Base-by-base conservation (phyloP, 2,888 invertebrate genomes). In the Leucophora obtusa region DNA sequence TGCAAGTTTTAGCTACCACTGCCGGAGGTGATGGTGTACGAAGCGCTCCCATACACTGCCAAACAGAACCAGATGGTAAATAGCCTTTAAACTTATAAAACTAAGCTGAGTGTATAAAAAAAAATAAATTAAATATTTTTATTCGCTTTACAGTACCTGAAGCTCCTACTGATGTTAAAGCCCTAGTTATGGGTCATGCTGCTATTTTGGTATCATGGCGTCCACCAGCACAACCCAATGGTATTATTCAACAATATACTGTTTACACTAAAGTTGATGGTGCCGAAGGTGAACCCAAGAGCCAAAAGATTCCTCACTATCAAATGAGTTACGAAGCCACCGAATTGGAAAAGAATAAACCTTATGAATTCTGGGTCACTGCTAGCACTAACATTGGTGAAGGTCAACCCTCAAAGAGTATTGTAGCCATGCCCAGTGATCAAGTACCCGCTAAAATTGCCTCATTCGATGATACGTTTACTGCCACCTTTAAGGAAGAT, bases 11-110 rank as follows among this genome's bases (percentile, higher is more conserved):
- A 85, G 97, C 98, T 21, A 98, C 95, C 86, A 98, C 98, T 8
- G 95, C 97, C 73, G 98, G 97, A 83, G 98, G 98, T 11, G 98
- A 98, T 89, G 98, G 98, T 82, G 97, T 97, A 58, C 94, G 96
- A 84, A 91, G 91, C 84, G 85, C 86, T n/a, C 85, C 91, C 76
- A 96, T 98, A 85, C 96, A 96, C 90, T 97, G 98, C 89, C 96
- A 96, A 91, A 98, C 98, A 63, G 96, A 97, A 92, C 97, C 98
- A 91, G 98, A 98, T 90, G 96, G 97, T 97, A 91, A 90, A 89
- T 83, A 35, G 3, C n/a, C 10, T 11, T 11, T 38, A 38, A 38
- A 38, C n/a, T n/a, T n/a, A n/a, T n/a, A n/a, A n/a, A n/a, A n/a
- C n/a, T n/a, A n/a, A n/a, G n/a, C n/a, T n/a, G n/a, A n/a, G n/a